These are phyloP conservation scores for Mormoops blainvillei DNA, from an alignment of 2,113 vertebrate genomes.

Conservation along the genomic window DNA sequence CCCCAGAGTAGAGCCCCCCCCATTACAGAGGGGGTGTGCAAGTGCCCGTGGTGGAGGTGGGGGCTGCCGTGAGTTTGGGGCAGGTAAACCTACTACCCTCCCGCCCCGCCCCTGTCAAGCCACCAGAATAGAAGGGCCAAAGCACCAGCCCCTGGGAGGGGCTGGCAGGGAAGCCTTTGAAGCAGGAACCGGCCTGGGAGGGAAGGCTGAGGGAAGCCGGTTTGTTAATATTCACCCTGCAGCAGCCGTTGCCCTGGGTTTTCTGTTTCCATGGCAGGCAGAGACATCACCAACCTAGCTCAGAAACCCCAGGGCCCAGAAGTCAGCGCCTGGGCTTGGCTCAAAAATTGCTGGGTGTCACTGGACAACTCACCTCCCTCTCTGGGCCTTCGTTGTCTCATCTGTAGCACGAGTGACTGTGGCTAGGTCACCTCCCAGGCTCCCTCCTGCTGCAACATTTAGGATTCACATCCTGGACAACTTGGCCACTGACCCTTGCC, in stretches of 20 bases:
- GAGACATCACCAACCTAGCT: neutral
- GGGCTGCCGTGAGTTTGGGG: neutral
- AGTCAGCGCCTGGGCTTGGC: neutral
- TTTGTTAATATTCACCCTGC: neutral
- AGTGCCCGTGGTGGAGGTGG: neutral
- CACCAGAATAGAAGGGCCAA: constrained; percentile 47
- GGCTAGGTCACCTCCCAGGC: neutral
- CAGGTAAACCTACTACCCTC: neutral
- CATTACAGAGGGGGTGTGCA: neutral
- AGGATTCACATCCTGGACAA: too few relatives aligned
- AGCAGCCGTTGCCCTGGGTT: neutral
- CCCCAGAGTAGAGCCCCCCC: neutral
- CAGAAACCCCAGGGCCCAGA: neutral
- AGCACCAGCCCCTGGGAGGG: neutral
- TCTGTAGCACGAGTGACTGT: neutral
- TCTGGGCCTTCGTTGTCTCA: neutral
- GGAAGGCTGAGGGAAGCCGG: neutral
- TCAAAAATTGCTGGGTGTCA: neutral
- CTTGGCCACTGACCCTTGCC: neutral
- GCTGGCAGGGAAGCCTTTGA: constrained; percentile 30
- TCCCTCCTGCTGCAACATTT: too few relatives aligned
- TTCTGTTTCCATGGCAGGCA: neutral
- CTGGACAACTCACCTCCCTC: neutral
- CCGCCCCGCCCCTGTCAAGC: neutral
- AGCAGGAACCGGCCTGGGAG: neutral